A percentile compares a stretch with the other conserved stretches of the same genome.
These are phyloP conservation scores for Microtus montanus DNA, from an alignment of 2,113 vertebrate genomes.

Conservation along the genomic window DNA sequence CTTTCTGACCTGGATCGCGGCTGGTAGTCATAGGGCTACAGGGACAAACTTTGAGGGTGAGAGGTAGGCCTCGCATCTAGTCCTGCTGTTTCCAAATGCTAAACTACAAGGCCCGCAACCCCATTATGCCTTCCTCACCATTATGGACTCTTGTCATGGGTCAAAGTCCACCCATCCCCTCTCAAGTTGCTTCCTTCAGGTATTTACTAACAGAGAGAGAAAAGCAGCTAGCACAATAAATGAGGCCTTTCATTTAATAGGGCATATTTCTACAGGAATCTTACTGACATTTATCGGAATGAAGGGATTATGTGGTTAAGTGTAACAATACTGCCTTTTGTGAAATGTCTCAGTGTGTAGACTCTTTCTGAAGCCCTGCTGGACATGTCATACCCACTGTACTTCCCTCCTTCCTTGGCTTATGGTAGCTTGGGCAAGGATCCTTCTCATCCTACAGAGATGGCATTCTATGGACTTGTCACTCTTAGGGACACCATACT, in stretches of 20 bases:
- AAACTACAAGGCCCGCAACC: not conserved
- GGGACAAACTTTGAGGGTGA: not conserved
- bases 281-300: not conserved
- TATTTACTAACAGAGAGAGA: not conserved
- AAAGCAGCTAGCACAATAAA: not conserved
- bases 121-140: not conserved
- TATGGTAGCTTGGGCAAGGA: not conserved
- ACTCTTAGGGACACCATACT: not conserved
- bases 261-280: not conserved
- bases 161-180: not conserved
- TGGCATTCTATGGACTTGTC: not conserved
- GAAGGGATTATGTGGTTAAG: not conserved
- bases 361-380: not conserved
- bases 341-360: not conserved
- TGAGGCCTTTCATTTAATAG: not conserved
- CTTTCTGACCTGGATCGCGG: too few species aligned
- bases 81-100: not conserved
- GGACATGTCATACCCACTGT: fast-evolving
- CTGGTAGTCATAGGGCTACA: not conserved
- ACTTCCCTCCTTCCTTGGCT: not conserved
- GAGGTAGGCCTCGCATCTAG: not conserved
- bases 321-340: not conserved
- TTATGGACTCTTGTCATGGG: not conserved
- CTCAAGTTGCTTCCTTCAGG: not conserved
- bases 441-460: not conserved